Base-by-base conservation (phyloP, 2,888 invertebrate species). In the Tachina fera region DNA sequence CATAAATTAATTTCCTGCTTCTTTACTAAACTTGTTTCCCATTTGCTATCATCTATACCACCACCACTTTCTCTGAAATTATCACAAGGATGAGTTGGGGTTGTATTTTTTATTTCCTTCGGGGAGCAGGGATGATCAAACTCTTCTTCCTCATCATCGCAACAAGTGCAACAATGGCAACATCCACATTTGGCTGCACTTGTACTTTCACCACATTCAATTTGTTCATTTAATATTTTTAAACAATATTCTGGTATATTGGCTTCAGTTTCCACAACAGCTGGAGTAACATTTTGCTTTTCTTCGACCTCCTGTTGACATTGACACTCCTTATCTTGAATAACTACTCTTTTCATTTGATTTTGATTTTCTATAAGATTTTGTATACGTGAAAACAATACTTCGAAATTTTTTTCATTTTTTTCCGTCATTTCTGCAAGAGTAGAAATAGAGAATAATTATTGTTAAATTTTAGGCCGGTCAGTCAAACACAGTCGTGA, bases 401-500 rank as follows among this genome's bases (percentile, higher is more conserved):
- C 88, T 10, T 86, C 81, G 14, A 79, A 77, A 70, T 86, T 88
- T 8, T 87, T 85, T 56, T 89, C 88, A n/a, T 88, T 89, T 51
- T 88, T 89, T 13, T 85, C 84, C 1, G 83, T 68, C 0, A 90
- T 84, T 87, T 89, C 90, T 90, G 60, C 9, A 71, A 83, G 39
- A 22, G 16, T 16, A 39, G 41, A 51, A 60, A 13, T 51, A 14
- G 13, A 39, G 47, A 47, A 19, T n/a, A n/a, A 65, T 63, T n/a
- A 43, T 47, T 41, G 14, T 39, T 8, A 49, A 39, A 45, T 56
- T 31, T 31, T 31, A 31, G 31, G 31, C 11, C 47, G n/a, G n/a
- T n/a, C n/a, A n/a, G n/a, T 39, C 31, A n/a, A 14, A 31, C 31
- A 51, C 16, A 19, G 4, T 49, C 49, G 8, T 1, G 10, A 4